Base-by-base conservation (phyloP, 2,888 invertebrate genomes). In the Nudaria mundana region DNA sequence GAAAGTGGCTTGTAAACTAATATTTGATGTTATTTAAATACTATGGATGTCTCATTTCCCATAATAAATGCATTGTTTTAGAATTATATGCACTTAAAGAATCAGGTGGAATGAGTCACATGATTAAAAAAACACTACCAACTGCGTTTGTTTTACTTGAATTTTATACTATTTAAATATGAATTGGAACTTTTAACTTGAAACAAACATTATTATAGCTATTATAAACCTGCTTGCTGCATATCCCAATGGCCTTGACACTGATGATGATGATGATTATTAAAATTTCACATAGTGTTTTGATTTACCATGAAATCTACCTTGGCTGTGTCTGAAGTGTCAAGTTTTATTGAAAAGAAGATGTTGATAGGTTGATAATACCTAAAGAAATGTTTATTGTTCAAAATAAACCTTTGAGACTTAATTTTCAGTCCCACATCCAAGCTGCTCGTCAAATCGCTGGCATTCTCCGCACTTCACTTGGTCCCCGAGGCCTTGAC, bases 401-500 rank as follows among this genome's bases (percentile, higher is more conserved):
- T 20, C 5, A 20, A 3, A 20, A 4, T 5, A 20, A 3, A 5
- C 2, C 20, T 20, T 3, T 4, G 20, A 7, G n/a, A n/a, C 5
- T 5, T 3, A 23, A 5, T 40, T 7, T 7, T 5, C 82, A 99
- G 98, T 97, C 97, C 2, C 99, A 99, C 83, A 99, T 99, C 68
- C 90, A 96, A 88, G 99, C 99, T n/a, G 98, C 97, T 0, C 94
- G 96, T 44, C 94, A 95, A 72, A 97, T 99, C 24, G 94, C 99
- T 0, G 92, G 92, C 59, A 98, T 94, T 14, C 90, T 99, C 43
- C 93, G 93, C 64, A 97, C 98, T 0, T 99, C 99, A 0, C 91
- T 99, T 31, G 99, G 99, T 0, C 99, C 99, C 0, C 97, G 98
- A 66, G 97, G 99, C 12, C 88, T 99, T 45, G 99, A 99, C 82